phyloP scores from a whole-genome alignment of 2,797 vertebrate genomes.

The Taenioides sp. region DNA sequence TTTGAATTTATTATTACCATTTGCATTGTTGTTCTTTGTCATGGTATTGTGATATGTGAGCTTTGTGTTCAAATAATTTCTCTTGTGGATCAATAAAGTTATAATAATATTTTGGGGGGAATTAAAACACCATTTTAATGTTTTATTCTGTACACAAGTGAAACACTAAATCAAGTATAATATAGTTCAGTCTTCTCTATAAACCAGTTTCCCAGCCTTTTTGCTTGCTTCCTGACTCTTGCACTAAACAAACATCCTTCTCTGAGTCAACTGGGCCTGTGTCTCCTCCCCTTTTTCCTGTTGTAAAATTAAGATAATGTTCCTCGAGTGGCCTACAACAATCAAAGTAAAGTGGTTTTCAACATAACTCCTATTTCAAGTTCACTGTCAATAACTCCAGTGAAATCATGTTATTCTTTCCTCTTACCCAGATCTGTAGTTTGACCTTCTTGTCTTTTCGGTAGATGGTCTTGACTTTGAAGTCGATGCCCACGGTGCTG shows the following conservation, averaged over 20 bases:
- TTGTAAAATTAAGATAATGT: constrained; percentile 11
- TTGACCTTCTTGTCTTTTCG: constrained; percentile 89
- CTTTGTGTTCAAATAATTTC: too few relatives aligned
- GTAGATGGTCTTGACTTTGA: constrained; percentile 92
- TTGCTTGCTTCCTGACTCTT: background rate
- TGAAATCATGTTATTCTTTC: background rate
- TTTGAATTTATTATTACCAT: too few relatives aligned
- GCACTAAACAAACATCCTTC: constrained; percentile 39
- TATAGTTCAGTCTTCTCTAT: constrained; percentile 15
- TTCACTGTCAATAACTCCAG: background rate
- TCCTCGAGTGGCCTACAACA: constrained; percentile 1
- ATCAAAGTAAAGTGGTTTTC: background rate
- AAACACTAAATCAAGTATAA: constrained; percentile 3
- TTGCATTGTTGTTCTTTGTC: too few relatives aligned
- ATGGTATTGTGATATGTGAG: too few relatives aligned
- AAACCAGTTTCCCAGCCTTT: constrained; percentile 18
- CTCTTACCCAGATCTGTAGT: constrained; percentile 89
- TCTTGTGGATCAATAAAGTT: too few relatives aligned
- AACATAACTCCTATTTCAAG: background rate
- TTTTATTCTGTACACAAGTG: background rate
- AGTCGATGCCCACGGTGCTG: constrained; percentile 93
- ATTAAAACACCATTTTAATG: background rate
- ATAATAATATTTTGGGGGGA: too few relatives aligned
- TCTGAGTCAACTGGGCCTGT: constrained; percentile 27
- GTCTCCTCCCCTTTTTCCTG: constrained; percentile 21